Evolutionary conservation across 2,113 vertebrate genomes (phyloP), one percentile per base, ranked within the genome.

Genomic region (Dolichotis patagonum): DNA sequence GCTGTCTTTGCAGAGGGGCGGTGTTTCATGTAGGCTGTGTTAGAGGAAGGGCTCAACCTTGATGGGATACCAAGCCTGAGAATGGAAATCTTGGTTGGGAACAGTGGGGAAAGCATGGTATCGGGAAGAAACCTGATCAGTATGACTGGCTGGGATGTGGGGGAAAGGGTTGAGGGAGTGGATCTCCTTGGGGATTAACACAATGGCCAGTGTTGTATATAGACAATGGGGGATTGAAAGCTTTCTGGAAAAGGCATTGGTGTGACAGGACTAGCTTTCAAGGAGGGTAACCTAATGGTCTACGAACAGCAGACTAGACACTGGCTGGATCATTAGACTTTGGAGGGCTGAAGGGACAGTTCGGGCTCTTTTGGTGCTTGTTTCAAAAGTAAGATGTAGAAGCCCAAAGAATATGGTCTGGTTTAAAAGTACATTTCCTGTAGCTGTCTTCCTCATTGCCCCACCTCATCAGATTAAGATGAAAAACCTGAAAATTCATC

Each of bases 121-220:
- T 28, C 6, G 20, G 56, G 56, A 80, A 0, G 49, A 52, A 52
- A 52, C 49, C 49, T 5, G 1, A 8, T 10, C 41, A 7, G 8
- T 0, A 0, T 0, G 14, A 56, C 28, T 62, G 6, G 69, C 30
- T 2, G 16, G 67, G 7, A 0, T 16, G 0, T 14, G 9, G 38
- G 35, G 4, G 7, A 56, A 8, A 1, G 11, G 26, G 52, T 10
- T 0, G 14, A 43, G n/a, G 13, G 28, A 0, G 16, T 10, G 0
- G 16, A 20, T 12, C 13, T 2, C 9, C 20, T 32, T 58, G 32
- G 35, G 58, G 49, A 80, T 8, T 14, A 28, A 20, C 58, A 49
- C 1, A 2, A 7, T 0, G 8, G 3, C 12, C 0, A 3, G 14
- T 17, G 28, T 38, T 0, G 0, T 0, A 17, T 2, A 52, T 0